These are phyloP conservation scores for Aphis gossypii DNA, from an alignment of 1,140 invertebrate genomes.

Conservation along the genomic window DNA sequence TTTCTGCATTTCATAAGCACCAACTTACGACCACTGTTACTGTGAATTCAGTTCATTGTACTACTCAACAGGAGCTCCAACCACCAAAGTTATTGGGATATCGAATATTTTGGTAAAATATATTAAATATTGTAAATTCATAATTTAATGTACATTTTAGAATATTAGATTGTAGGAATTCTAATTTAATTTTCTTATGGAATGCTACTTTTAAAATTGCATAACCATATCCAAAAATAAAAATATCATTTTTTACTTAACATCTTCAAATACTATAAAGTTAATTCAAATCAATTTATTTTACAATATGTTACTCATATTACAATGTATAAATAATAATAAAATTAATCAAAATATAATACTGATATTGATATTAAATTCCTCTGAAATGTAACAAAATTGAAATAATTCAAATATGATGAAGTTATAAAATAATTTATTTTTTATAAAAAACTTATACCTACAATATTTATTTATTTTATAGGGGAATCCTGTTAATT, in stretches of 20 bases:
- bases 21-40: background rate
- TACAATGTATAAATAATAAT: background rate
- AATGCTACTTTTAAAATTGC: too few relatives aligned
- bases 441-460: background rate
- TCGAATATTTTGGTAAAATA: slow-evolving; percentile 37
- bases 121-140: background rate
- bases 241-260: background rate
- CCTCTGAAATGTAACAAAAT: background rate
- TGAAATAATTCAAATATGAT: background rate
- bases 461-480: background rate
- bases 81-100: slow-evolving; percentile 26
- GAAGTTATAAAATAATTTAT: too few relatives aligned
- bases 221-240: background rate
- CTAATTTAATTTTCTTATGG: background rate
- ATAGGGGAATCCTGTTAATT: background rate
- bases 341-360: background rate
- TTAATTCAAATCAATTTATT: background rate
- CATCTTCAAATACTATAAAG: background rate
- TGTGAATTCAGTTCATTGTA: slow-evolving; percentile 19
- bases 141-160: background rate
- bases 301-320: background rate
- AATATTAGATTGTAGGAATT: background rate
- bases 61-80: slow-evolving; percentile 4
- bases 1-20: background rate
- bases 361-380: background rate